phyloP scores from a whole-genome alignment of 2,888 invertebrate species.

The Balanococcus diminutus region DNA sequence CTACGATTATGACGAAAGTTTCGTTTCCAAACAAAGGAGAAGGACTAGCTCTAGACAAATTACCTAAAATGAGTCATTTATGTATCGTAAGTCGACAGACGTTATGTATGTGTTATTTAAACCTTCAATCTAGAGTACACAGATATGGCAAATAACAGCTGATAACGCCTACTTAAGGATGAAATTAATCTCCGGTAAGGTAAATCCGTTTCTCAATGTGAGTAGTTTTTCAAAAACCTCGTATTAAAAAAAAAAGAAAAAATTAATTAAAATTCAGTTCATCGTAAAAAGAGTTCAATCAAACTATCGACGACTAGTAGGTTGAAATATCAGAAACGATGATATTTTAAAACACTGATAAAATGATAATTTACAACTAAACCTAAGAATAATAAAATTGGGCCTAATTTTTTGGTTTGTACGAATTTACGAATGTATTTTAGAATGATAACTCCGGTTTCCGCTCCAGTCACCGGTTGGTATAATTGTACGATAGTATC shows the following conservation, averaged over 20 bases:
- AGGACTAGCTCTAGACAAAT: not conserved
- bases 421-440: not conserved
- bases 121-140: not conserved
- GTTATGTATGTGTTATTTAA: not conserved
- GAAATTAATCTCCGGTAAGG: not conserved
- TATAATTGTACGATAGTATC: conserved; percentile 81
- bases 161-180: not conserved
- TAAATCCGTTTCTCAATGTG: conserved; percentile 32
- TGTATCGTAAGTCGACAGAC: not conserved
- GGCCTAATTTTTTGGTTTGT: not conserved
- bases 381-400: not conserved
- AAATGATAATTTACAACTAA: not conserved
- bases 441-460: conserved; percentile 45
- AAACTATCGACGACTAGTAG: not conserved
- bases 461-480: conserved; percentile 84
- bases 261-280: conserved; percentile 22
- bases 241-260: too few species aligned
- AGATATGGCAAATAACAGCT: not conserved
- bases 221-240: not conserved
- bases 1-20: not conserved
- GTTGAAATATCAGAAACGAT: not conserved
- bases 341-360: not conserved
- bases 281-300: not conserved
- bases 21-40: not conserved
- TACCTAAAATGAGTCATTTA: not conserved